These are phyloP conservation scores for Dreissena polymorpha DNA, from an alignment of 1,140 invertebrate species.

Conservation along the genomic window DNA sequence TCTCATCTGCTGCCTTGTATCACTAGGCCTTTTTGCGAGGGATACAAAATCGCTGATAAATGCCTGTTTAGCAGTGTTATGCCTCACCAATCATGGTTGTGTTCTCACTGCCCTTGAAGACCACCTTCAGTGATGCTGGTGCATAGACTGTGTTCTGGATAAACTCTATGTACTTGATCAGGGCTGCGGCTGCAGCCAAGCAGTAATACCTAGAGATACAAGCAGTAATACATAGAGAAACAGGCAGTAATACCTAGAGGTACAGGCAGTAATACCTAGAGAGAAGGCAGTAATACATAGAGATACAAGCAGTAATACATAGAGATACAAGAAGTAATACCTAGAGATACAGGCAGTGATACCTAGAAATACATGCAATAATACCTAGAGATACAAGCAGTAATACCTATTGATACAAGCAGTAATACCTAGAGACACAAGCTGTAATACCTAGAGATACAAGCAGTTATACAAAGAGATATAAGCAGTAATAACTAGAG, in stretches of 20 bases:
- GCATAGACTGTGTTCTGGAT: constrained; percentile 89
- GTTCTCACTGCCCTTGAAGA: constrained; percentile 90
- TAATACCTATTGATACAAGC: too few species aligned
- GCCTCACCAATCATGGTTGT: constrained; percentile 90
- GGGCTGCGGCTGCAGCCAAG: constrained; percentile 88
- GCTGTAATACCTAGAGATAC: constrained; percentile 86
- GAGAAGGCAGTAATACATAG: background rate
- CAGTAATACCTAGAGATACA: constrained; percentile 86
- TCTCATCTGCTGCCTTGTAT: too few species aligned
- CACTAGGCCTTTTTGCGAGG: too few species aligned
- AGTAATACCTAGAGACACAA: constrained; percentile 74
- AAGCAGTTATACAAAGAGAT: constrained; percentile 85
- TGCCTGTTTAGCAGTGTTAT: background rate
- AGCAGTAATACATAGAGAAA: constrained; percentile 85
- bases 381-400: too few species aligned
- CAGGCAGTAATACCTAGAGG: constrained; percentile 85
- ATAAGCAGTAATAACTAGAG: constrained; percentile 85
- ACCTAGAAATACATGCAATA: too few species aligned
- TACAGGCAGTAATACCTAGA: constrained; percentile 85
- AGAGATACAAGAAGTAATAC: too few species aligned
- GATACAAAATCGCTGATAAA: too few species aligned
- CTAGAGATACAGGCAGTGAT: too few species aligned
- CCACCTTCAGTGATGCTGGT: constrained; percentile 88
- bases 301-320: too few species aligned
- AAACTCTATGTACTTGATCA: constrained; percentile 91